phyloP scores from a whole-genome alignment of 2,888 invertebrate genomes.

The Sialis fuliginosa region DNA sequence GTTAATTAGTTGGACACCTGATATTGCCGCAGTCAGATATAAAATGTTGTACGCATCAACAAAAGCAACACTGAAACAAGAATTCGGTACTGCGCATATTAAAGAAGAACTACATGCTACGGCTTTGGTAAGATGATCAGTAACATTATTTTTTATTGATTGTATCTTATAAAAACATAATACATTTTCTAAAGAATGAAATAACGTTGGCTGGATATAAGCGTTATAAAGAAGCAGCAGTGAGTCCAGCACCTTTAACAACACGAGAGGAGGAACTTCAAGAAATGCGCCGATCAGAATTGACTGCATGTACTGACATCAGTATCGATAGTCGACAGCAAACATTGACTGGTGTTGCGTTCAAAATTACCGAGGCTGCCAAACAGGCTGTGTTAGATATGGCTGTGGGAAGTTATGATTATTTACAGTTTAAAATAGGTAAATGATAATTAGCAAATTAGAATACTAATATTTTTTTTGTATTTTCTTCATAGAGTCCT shows the following conservation, averaged over 20 bases:
- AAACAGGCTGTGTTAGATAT: constrained; percentile 58
- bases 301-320: constrained; percentile 47
- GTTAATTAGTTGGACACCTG: constrained; percentile 87
- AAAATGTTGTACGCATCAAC: constrained; percentile 99
- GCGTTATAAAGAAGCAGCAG: constrained; percentile 55
- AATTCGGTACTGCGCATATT: constrained; percentile 88
- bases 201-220: constrained; percentile 66
- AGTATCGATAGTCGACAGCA: constrained; percentile 72
- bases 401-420: constrained; percentile 58
- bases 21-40: constrained; percentile 72
- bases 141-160: neutral
- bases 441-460: constrained; percentile 13
- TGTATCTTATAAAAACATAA: neutral
- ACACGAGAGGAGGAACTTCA: constrained; percentile 70
- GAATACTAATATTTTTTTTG: neutral
- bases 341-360: constrained; percentile 75
- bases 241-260: constrained; percentile 81
- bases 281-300: constrained; percentile 54
- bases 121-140: constrained; percentile 31
- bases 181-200: constrained; percentile 40
- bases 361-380: constrained; percentile 74
- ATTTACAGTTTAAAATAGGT: constrained; percentile 80
- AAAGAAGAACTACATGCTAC: constrained; percentile 91
- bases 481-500: too few species aligned
- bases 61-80: constrained; percentile 88